Evolutionary conservation across 2,113 vertebrate genomes (phyloP).

Genomic region (Leptocoma aspasia): DNA sequence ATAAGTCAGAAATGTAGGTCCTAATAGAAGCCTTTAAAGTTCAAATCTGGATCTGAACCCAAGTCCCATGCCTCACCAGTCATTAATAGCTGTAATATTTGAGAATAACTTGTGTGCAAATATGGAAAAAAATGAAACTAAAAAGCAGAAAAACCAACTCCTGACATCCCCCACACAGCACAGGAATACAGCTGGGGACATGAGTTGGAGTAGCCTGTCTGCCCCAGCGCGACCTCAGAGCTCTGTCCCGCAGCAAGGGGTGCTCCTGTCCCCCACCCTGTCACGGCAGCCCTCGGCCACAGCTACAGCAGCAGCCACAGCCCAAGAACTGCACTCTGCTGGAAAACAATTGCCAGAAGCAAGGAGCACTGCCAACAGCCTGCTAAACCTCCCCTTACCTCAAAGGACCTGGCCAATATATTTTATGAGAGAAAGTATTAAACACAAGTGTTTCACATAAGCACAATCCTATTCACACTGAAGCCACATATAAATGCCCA

Average conservation of each 20-base stretch:
- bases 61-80: not conserved
- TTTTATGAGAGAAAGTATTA: not conserved
- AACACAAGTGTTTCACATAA: not conserved
- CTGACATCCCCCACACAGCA: not conserved
- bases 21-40: not conserved
- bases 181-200: not conserved
- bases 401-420: not conserved
- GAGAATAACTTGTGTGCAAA: not conserved
- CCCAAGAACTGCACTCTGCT: accelerated
- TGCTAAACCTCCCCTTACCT: not conserved
- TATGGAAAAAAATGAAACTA: not conserved
- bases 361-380: not conserved
- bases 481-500: not conserved
- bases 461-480: not conserved
- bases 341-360: not conserved
- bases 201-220: not conserved
- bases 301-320: not conserved
- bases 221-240: not conserved
- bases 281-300: not conserved
- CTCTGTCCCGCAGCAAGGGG: not conserved
- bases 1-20: not conserved
- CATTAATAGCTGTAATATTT: not conserved
- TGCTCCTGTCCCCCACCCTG: not conserved
- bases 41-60: not conserved
- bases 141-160: not conserved